A percentile compares a stretch with the other conserved stretches of the same genome.
These are phyloP conservation scores for Zosterops lateralis DNA, from an alignment of 2,113 vertebrate genomes.

Conservation along the genomic window DNA sequence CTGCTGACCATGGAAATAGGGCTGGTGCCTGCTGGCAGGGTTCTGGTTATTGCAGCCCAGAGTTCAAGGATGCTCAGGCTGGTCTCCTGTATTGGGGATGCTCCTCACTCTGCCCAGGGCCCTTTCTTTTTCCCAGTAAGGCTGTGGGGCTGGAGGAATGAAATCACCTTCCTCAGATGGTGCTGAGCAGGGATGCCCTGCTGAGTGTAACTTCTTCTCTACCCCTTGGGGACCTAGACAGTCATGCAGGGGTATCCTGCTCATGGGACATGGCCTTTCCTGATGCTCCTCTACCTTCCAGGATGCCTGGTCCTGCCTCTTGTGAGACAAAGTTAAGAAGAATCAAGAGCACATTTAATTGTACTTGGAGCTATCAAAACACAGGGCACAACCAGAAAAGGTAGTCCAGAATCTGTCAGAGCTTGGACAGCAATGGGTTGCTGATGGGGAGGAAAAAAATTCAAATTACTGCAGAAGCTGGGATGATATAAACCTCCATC, in stretches of 20 bases:
- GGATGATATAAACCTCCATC: not conserved
- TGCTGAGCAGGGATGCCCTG: not conserved
- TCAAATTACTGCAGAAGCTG: not conserved
- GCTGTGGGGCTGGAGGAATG: not conserved
- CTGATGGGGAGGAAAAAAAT: not conserved
- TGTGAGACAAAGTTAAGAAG: not conserved
- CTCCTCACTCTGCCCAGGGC: not conserved
- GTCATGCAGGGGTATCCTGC: not conserved
- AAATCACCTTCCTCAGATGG: not conserved
- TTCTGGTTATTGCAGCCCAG: not conserved
- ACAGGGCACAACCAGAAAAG: not conserved
- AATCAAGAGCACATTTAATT: not conserved
- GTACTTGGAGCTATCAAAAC: not conserved
- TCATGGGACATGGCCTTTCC: not conserved
- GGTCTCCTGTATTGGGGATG: not conserved
- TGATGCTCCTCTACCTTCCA: not conserved
- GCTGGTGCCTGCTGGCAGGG: not conserved
- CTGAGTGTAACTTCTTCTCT: not conserved
- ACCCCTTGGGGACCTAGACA: accelerated
- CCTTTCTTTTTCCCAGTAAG: not conserved
- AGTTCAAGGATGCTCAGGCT: not conserved
- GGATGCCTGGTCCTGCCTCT: not conserved
- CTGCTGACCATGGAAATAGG: not conserved
- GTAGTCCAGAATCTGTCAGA: not conserved
- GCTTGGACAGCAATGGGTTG: not conserved